phyloP scores from a whole-genome alignment of 2,113 vertebrate species.

The Pholis gunnellus region DNA sequence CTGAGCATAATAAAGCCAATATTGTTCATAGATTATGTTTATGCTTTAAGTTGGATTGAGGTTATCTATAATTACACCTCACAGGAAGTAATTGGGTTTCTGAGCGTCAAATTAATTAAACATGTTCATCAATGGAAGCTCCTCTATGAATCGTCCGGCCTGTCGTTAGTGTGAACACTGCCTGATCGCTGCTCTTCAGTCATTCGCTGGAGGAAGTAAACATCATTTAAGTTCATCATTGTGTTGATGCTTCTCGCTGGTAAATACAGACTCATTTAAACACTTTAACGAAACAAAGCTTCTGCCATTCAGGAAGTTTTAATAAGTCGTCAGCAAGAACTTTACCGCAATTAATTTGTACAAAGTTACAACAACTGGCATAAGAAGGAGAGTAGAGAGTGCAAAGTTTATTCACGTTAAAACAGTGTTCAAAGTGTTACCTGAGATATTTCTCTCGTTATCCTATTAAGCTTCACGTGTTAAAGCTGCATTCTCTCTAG shows the following conservation, averaged over 20 bases:
- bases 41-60: neutral
- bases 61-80: constrained; percentile 55
- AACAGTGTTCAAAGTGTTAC: no score
- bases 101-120: constrained; percentile 30
- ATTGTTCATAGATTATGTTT: constrained; percentile 3
- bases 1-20: neutral
- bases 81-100: constrained; percentile 53
- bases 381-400: no score
- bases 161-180: neutral
- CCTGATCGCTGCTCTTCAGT: constrained; percentile 7
- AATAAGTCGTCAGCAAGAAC: no score
- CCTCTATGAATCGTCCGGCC: neutral
- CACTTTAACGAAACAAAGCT: no score
- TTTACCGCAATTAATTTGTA: no score
- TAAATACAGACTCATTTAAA: no score
- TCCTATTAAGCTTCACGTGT: no score
- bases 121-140: constrained; percentile 9
- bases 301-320: no score
- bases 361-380: no score
- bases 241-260: neutral
- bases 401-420: no score
- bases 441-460: no score
- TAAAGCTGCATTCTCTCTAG: no score
- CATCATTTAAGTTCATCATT: neutral
- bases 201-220: neutral